Base-by-base conservation (phyloP, 1,140 invertebrate genomes). In the Drosophila ercepeae region DNA sequence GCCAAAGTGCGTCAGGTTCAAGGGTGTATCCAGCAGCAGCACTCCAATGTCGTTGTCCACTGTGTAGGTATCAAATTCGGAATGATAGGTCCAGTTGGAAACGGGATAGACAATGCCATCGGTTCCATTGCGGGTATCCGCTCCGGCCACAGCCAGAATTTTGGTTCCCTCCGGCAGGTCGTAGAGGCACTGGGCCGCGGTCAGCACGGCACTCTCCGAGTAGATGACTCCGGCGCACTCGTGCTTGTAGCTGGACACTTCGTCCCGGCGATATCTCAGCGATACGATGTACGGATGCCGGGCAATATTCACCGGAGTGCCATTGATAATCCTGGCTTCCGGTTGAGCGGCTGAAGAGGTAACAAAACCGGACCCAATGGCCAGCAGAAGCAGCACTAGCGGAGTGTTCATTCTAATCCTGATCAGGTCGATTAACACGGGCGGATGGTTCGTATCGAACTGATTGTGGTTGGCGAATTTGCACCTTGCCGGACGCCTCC, bases 31-130 rank as follows among this genome's bases (percentile, higher is more conserved):
- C 1, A 93, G 89, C 48, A 59, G 93, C 19, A 90, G 45, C n/a
- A 95, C 61, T 0, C 93, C 94, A 7, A 95, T 92, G 54, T 95
- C 94, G 59, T 94, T 93, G 46, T 93, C 90, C 6, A 93, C 92
- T 1, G 91, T 92, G 1, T 68, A 73, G 21, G 45, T 32, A 14
- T 89, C 69, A 76, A 93, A 95, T 2, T 90, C 36, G 0, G 82
- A 65, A 76, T 94, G 94, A 1, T 91, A 55, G 11, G 91, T 72
- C 57, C 93, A 83, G n/a, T 91, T 83, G 1, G 86, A 61, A 0
- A 92, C 92, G 0, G 79, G 75, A 39, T 92, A 78, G 0, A 75
- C 42, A 2, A 81, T 48, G 3, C 92, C 93, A 45, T 92, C 92
- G 4, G 54, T 73, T 8, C 89, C 90, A 4, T 82, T 78, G 1